Conservation (phyloP, 2,888 invertebrate genomes). For the Hecatera dysodea region DNA sequence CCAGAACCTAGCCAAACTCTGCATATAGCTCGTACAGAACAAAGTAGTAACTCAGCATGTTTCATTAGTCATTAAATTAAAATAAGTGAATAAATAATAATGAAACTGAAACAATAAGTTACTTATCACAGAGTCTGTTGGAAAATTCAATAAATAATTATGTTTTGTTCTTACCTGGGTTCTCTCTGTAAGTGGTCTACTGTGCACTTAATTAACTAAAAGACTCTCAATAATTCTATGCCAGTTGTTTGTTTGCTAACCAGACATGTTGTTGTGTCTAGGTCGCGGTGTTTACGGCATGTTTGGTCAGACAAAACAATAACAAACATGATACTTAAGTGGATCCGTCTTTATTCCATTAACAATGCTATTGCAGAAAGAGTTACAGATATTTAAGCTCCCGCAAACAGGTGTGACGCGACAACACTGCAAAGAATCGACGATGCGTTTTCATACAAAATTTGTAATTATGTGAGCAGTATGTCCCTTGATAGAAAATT, state of each 20-base stretch:
- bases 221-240: background rate
- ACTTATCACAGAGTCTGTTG: too few relatives aligned
- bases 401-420: background rate
- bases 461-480: too few relatives aligned
- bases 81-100: too few relatives aligned
- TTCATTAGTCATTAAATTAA: too few relatives aligned
- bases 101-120: too few relatives aligned
- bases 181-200: background rate
- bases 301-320: conserved; percentile 30
- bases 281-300: conserved; percentile 29
- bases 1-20: too few relatives aligned
- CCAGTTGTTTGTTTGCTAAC: conserved; percentile 4
- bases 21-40: too few relatives aligned
- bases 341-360: background rate
- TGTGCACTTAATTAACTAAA: background rate
- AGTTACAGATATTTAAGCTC: background rate
- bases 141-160: too few relatives aligned
- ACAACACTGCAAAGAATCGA: background rate
- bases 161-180: too few relatives aligned
- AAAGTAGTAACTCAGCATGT: too few relatives aligned
- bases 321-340: conserved; percentile 13
- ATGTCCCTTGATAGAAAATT: too few relatives aligned
- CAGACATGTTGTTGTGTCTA: conserved; percentile 39
- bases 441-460: background rate
- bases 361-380: background rate